Conservation (phyloP, 2,888 invertebrate species). For the Orchesellides sinensis region DNA sequence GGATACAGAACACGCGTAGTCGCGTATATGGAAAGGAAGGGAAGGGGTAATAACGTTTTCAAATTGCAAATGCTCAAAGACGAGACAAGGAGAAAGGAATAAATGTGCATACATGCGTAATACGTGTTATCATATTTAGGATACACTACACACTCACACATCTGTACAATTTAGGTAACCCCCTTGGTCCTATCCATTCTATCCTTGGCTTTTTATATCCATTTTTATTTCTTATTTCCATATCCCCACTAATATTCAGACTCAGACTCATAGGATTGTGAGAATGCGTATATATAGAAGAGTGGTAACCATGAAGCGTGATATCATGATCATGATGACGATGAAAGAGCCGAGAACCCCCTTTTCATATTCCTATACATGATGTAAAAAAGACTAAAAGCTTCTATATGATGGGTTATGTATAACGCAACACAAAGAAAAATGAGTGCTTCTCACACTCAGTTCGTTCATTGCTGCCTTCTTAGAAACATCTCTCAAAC, state of each 20-base stretch:
- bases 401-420: not conserved
- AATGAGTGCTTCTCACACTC: constrained; percentile 48
- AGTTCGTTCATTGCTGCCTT: constrained; percentile 67
- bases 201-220: constrained; percentile 66
- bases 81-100: not conserved
- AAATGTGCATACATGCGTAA: not conserved
- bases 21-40: not conserved
- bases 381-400: not conserved
- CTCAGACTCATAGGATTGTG: not conserved
- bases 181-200: too few species aligned
- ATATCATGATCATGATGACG: constrained; percentile 12
- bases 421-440: constrained; percentile 46
- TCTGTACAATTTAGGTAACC: constrained; percentile 49
- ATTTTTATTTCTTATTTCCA: constrained; percentile 17
- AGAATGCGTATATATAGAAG: too few species aligned
- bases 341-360: constrained; percentile 17
- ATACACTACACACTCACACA: too few species aligned
- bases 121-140: not conserved
- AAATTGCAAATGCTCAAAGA: not conserved
- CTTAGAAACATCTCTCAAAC: constrained; percentile 60
- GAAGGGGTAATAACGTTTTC: not conserved
- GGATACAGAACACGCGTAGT: not conserved
- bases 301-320: not conserved
- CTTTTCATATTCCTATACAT: constrained; percentile 27
- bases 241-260: not conserved